Evolutionary conservation across 2,888 invertebrate genomes (phyloP).

Genomic region (Oscheius sp.): DNA sequence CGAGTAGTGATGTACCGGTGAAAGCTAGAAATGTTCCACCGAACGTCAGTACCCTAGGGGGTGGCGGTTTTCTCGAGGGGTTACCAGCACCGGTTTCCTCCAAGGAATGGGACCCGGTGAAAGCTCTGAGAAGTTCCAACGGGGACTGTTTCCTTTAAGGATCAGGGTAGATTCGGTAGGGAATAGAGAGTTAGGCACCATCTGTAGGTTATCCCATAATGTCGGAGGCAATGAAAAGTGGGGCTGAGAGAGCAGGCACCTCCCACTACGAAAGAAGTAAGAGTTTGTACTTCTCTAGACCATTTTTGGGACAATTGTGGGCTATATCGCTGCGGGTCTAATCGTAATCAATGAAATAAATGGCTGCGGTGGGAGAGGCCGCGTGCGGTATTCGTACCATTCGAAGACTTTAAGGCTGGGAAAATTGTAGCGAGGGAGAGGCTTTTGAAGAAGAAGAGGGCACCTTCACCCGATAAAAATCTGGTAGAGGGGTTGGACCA

Average conservation of each 20-base stretch:
- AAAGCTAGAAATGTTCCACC: slow-evolving; percentile 29
- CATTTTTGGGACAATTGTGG: too few relatives aligned
- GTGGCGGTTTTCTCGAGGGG: neutral
- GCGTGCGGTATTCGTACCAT: neutral
- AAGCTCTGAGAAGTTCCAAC: slow-evolving; percentile 24
- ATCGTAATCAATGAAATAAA: slow-evolving; percentile 23
- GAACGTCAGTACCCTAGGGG: slow-evolving; percentile 17
- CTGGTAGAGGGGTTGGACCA: slow-evolving; percentile 2
- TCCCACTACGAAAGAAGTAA: slow-evolving; percentile 4
- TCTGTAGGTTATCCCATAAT: slow-evolving; percentile 19
- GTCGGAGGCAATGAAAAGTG: slow-evolving; percentile 15
- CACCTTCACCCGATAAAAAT: slow-evolving; percentile 14
- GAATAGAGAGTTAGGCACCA: neutral
- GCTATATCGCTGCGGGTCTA: slow-evolving; percentile 8
- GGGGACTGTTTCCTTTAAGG: slow-evolving; percentile 13
- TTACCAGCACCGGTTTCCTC: slow-evolving; percentile 5
- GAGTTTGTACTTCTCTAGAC: too few relatives aligned
- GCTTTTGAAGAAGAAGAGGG: neutral
- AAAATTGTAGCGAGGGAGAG: too few relatives aligned
- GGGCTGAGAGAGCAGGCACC: slow-evolving; percentile 4
- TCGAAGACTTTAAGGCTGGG: too few relatives aligned
- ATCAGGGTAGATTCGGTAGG: neutral
- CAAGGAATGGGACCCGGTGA: slow-evolving; percentile 31
- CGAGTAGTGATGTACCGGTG: slow-evolving; percentile 24
- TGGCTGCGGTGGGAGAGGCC: slow-evolving; percentile 16